These are phyloP conservation scores for Anastrepha obliqua DNA, from an alignment of 1,140 invertebrate species.

Conservation along the genomic window DNA sequence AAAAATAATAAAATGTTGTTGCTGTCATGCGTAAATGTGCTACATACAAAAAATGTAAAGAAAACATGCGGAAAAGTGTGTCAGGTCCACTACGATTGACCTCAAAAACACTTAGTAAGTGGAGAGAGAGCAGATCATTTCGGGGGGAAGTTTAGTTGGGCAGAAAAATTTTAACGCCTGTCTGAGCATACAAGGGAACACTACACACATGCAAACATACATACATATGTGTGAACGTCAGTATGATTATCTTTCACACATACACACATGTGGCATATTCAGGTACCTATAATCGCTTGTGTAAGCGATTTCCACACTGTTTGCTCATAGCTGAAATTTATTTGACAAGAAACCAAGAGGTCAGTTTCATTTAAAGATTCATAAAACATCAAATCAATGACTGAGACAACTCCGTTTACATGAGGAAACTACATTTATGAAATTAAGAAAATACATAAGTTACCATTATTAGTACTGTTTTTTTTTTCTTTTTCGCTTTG, in stretches of 20 bases:
- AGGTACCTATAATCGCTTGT: background rate
- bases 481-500: too few relatives aligned
- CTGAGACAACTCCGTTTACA: too few relatives aligned
- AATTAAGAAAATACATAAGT: too few relatives aligned
- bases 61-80: slow-evolving; percentile 14
- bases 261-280: background rate
- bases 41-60: background rate
- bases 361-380: too few relatives aligned
- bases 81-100: background rate
- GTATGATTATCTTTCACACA: too few relatives aligned
- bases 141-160: background rate
- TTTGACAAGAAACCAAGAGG: background rate
- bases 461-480: too few relatives aligned
- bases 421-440: too few relatives aligned
- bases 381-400: too few relatives aligned
- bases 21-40: background rate
- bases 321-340: background rate
- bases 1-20: background rate
- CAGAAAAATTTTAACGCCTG: background rate
- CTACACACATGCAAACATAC: too few relatives aligned
- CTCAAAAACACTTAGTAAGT: background rate
- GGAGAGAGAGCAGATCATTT: background rate
- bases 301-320: background rate
- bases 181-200: background rate
- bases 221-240: too few relatives aligned